Percentiles rank a stretch among this genome's conserved stretches.
Evolutionary conservation across 2,797 vertebrate genomes (phyloP).

Genomic region (Gallinago solitaria): DNA sequence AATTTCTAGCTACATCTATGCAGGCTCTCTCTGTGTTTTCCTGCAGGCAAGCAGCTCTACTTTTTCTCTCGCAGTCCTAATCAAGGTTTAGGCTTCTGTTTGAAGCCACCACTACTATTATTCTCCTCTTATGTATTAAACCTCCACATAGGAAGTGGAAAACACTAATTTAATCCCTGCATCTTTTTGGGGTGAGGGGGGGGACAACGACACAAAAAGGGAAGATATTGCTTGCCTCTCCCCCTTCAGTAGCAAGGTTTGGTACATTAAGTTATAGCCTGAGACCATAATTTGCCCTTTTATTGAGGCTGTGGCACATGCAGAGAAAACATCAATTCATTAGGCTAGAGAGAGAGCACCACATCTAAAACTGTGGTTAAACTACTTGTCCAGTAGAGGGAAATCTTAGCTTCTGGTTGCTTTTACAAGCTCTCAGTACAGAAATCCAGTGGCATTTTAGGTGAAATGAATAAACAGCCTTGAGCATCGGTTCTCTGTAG

Average conservation of each 20-base stretch:
- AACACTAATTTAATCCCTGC: not conserved
- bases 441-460: not conserved
- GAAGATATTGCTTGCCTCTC: not conserved
- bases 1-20: not conserved
- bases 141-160: not conserved
- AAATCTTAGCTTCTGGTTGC: not conserved
- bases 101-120: not conserved
- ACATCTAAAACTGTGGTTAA: not conserved
- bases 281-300: not conserved
- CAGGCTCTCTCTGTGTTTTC: not conserved
- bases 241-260: not conserved
- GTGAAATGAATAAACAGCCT: not conserved
- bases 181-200: not conserved
- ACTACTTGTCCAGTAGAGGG: conserved; percentile 25
- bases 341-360: not conserved
- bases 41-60: not conserved
- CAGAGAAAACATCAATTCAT: accelerated
- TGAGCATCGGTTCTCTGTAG: not conserved
- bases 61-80: not conserved
- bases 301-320: not conserved
- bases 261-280: not conserved
- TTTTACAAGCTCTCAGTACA: too few species aligned
- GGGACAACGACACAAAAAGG: too few species aligned
- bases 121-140: accelerated
- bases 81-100: not conserved